Evolutionary conservation across 2,113 vertebrate genomes (phyloP), one percentile per base, ranked within the genome.

Genomic region (Phyllopteryx taeniolatus): DNA sequence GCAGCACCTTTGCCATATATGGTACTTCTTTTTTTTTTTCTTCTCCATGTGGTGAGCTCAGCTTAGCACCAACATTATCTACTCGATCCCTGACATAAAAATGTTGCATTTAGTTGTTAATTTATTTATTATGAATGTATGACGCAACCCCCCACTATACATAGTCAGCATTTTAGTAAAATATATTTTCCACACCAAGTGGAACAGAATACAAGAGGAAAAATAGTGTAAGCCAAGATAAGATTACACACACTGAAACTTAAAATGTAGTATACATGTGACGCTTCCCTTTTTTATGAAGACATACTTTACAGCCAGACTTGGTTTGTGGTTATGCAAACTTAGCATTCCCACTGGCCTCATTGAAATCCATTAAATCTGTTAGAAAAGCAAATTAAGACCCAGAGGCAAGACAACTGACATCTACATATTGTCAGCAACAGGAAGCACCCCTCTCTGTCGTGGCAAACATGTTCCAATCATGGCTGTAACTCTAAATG

Each of bases 1-100:
- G 92, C 82, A 70, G 92, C 90, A 64, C 67, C n/a, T 67, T 88
- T 91, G 64, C 92, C 89, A 82, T 91, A 92, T 91, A 91, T 91
- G 91, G 89, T 56, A 42, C 33, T 72, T 68, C 73, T 82, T 86
- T 75, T 84, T 59, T 27, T 20, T 22, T 11, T 72, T 17, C 49
- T 42, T 17, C 7, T 75, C 13, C 51, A 73, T 61, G 46, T 74
- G 60, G 79, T 73, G 74, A 67, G 77, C 70, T 77, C 44, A 71
- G 15, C 72, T 39, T 70, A 49, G 68, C 42, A 44, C 76, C 35
- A 53, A 80, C 70, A 69, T 66, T 80, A 69, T 84, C 70, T 35
- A 56, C 54, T 81, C 77, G 79, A 78, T 75, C 73, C n/a, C 69
- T 80, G 74, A 73, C 62, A 75, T 74, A 84, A 79, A 3, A 80